A percentile compares a stretch with the other conserved stretches of the same genome.
These are phyloP conservation scores for Muricea muricata DNA, from an alignment of 92 coral and sea anemone genomes.

Conservation along the genomic window DNA sequence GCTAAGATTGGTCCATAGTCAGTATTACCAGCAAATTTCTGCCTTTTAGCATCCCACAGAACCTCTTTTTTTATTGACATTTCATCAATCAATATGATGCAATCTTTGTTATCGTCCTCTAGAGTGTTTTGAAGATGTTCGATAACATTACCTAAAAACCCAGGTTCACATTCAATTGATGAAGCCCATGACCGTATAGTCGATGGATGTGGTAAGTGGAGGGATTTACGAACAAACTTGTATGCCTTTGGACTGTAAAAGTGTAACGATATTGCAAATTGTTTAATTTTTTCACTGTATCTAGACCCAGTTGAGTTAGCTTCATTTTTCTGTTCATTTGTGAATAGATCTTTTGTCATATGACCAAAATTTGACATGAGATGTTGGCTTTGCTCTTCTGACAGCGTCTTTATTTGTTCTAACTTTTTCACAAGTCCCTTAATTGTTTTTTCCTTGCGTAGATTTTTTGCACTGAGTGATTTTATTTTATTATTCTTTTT, in stretches of 20 bases:
- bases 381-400: conserved; percentile 6
- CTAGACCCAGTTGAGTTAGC: background rate
- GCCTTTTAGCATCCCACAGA: no score
- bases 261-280: background rate
- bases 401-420: background rate
- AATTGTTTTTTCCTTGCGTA: background rate
- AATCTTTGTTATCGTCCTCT: background rate
- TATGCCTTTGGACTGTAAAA: background rate
- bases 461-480: conserved; percentile 17
- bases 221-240: no score
- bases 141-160: background rate
- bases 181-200: background rate
- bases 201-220: no score
- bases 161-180: conserved; percentile 3
- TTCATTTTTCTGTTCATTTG: no score
- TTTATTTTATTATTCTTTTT: conserved; percentile 9
- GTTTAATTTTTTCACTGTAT: background rate
- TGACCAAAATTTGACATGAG: background rate
- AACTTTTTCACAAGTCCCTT: no score
- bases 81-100: background rate
- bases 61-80: background rate
- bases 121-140: background rate
- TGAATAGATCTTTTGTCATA: background rate
- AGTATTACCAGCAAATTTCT: no score
- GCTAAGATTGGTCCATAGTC: no score